Percentiles rank a stretch among this genome's conserved stretches.
These are phyloP conservation scores for Stenopsyche tienmushanensis DNA, from an alignment of 1,140 invertebrate species.

Conservation along the genomic window DNA sequence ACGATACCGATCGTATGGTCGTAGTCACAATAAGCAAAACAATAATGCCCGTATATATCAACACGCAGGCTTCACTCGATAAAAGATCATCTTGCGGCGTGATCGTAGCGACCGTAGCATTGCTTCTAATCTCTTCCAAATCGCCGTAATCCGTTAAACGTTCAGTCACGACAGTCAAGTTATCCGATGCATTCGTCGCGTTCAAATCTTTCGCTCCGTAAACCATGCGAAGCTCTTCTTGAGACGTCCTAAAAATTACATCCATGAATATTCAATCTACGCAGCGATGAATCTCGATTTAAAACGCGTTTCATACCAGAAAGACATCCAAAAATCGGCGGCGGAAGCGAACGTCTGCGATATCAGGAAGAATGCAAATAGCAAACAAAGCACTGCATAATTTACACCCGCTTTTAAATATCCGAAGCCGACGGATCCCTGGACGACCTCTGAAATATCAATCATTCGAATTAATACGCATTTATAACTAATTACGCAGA, in stretches of 20 bases:
- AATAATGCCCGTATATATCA: slow-evolving; percentile 57
- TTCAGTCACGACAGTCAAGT: background rate
- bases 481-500: background rate
- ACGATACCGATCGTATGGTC: slow-evolving; percentile 56
- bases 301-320: no score
- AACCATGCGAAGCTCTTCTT: slow-evolving; percentile 36
- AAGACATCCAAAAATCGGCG: slow-evolving; percentile 39
- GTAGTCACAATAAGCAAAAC: slow-evolving; percentile 52
- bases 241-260: slow-evolving; percentile 38
- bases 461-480: slow-evolving; percentile 8
- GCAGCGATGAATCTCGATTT: no score
- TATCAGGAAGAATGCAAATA: slow-evolving; percentile 16
- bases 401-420: slow-evolving; percentile 35
- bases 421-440: slow-evolving; percentile 31
- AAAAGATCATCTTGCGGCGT: slow-evolving; percentile 9
- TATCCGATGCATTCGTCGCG: background rate
- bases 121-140: background rate
- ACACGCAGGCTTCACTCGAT: slow-evolving; percentile 47
- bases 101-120: background rate
- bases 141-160: background rate
- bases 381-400: slow-evolving; percentile 19
- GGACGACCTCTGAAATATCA: slow-evolving; percentile 18
- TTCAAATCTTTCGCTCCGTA: slow-evolving; percentile 1
- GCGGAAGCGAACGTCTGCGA: slow-evolving; percentile 28
- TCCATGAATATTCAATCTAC: no score